A percentile compares a stretch with the other conserved stretches of the same genome.
Evolutionary conservation across 2,113 vertebrate genomes (phyloP).

Genomic region (Corythoichthys intestinalis): DNA sequence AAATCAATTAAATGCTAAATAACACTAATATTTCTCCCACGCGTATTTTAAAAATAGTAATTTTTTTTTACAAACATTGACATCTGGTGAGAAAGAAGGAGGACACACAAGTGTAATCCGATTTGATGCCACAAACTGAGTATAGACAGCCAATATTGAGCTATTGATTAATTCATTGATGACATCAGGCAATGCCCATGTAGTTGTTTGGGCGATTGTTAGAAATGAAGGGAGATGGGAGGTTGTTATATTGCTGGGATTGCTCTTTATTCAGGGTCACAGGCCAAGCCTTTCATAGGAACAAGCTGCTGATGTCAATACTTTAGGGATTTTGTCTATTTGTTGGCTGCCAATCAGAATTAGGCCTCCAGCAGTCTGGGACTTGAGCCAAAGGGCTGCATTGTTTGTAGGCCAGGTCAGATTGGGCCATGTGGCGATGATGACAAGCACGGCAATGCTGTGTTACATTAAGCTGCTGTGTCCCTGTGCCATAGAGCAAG

Average conservation of each 20-base stretch:
- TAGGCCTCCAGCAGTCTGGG: slow-evolving; percentile 32
- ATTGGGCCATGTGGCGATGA: background rate
- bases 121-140: slow-evolving; percentile 16
- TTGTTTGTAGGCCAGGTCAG: slow-evolving; percentile 36
- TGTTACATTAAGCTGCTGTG: background rate
- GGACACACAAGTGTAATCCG: background rate
- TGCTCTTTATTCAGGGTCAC: slow-evolving; percentile 60
- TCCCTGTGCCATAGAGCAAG: background rate
- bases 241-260: background rate
- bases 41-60: too few relatives aligned
- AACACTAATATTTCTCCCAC: too few relatives aligned
- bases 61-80: background rate
- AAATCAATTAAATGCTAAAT: too few relatives aligned
- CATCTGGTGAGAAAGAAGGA: background rate
- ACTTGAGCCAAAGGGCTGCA: slow-evolving; percentile 9
- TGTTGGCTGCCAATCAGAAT: slow-evolving; percentile 64
- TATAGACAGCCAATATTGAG: slow-evolving; percentile 37
- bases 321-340: slow-evolving; percentile 31
- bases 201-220: slow-evolving; percentile 12
- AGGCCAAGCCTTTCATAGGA: slow-evolving; percentile 62
- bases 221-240: background rate
- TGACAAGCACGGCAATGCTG: background rate
- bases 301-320: slow-evolving; percentile 59
- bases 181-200: slow-evolving; percentile 35
- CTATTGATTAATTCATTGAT: slow-evolving; percentile 71